Base-by-base conservation (phyloP, 2,113 vertebrate genomes). In the Thamnaconus septentrionalis region DNA sequence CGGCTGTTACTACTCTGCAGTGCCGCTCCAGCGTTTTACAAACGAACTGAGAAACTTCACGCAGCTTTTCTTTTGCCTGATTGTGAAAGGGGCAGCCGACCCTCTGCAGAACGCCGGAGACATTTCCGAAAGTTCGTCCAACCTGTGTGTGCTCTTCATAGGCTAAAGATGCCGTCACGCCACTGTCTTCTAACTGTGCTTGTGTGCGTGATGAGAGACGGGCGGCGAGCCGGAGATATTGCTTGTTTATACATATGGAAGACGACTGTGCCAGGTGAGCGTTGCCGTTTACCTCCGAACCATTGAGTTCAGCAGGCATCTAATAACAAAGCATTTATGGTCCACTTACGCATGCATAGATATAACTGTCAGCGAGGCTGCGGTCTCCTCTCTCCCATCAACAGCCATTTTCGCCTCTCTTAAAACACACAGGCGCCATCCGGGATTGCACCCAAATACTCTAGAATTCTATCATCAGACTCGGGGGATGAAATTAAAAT, bases 401-500 rank as follows among this genome's bases (percentile, higher is more conserved):
- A 68, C 72, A 82, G 72, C 79, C 65, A 76, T 72, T 63, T 31
- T 31, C 18, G 18, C 18, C 18, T 31, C 18, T 79, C 85, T 69
- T 69, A 77, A 82, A 88, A 77, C 75, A 85, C 87, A 73, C 67
- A 71, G 75, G 56, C 76, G 55, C 66, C 84, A 68, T 83, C 78
- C 78, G 48, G 76, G 81, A 80, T 80, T 78, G 60, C 18, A 68
- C 61, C 66, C 82, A 81, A 84, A 90, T 87, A 85, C 83, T 87
- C 79, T 75, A 69, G 76, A 85, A 87, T 88, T 91, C 90, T 81
- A 89, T 87, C 86, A 85, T 81, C 80, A 83, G 82, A 83, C 77
- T 84, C 80, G 48, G 80, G 18, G 83, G 84, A 84, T 84, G 75
- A 90, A 92, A 91, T 91, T 91, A 92, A 92, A 92, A 92, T 91